phyloP scores from a whole-genome alignment of 2,888 invertebrate genomes.

The Pseudanteris insignis region DNA sequence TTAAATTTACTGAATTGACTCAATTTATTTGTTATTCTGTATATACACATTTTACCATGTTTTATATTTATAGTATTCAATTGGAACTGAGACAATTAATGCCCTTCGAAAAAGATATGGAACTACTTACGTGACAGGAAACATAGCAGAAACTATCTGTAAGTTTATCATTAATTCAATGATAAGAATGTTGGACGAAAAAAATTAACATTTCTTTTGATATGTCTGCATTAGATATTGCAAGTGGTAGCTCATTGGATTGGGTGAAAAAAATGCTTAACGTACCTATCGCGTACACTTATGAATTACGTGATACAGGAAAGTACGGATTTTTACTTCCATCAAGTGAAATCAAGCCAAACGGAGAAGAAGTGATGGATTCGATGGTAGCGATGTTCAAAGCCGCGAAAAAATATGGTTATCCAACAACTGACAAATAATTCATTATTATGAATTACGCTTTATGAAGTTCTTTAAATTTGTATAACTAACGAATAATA shows the following conservation, averaged over 20 bases:
- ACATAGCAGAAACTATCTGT: conserved; percentile 71
- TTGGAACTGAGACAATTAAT: conserved; percentile 63
- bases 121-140: conserved; percentile 72
- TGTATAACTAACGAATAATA: too few species aligned
- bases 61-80: conserved; percentile 14
- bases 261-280: conserved; percentile 78
- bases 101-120: conserved; percentile 70
- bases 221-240: conserved; percentile 70
- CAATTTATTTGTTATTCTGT: neutral
- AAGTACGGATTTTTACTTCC: conserved; percentile 76
- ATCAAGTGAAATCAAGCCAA: conserved; percentile 73
- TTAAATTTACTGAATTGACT: neutral
- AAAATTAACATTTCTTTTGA: neutral
- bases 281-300: conserved; percentile 75
- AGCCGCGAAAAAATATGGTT: conserved; percentile 50
- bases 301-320: conserved; percentile 75
- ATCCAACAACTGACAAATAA: conserved; percentile 9
- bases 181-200: neutral
- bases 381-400: conserved; percentile 67
- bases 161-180: conserved; percentile 50
- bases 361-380: conserved; percentile 73
- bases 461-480: too few species aligned
- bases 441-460: too few species aligned
- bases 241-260: conserved; percentile 77
- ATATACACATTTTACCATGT: neutral